Evolutionary conservation across 2,113 vertebrate genomes (phyloP), one percentile per base, ranked within the genome.

Genomic region (Strix uralensis): DNA sequence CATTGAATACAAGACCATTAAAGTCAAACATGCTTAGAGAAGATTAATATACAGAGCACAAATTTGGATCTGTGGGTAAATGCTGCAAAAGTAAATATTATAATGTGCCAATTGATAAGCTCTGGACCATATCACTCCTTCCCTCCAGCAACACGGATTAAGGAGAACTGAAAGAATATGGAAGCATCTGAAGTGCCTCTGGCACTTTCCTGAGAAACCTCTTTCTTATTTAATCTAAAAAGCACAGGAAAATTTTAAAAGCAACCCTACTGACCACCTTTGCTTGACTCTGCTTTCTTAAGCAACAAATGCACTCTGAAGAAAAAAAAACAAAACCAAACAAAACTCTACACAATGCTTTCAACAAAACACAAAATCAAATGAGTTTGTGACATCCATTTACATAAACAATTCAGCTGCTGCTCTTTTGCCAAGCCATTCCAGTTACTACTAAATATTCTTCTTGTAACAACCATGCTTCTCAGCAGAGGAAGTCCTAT

Each of bases 21-120:
- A 70, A 90, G 80, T 93, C 75, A 97, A 92, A 79, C 44, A n/a
- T n/a, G 49, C 52, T 88, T 81, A 86, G 12, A 74, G 67, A 52
- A 93, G 82, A 92, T 74, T 88, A 95, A 92, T 57, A 92, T 11
- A 21, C 0, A 8, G 36, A 74, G 51, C 7, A 95, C 7, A 57
- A 49, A 83, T 29, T 57, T 0, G 0, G 15, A 75, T 67, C 47
- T 42, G 5, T 61, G 69, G 40, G 55, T 55, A 92, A 88, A 83
- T 44, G 13, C 30, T 86, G 38, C 51, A 74, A 55, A 92, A 86
- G 40, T 69, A 94, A 92, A 81, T n/a, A 91, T 7, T 59, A 86
- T 81, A 92, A 91, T 26, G 52, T 75, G 83, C 26, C 61, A 69
- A 17, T 59, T 88, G 74, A 16, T 40, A 84, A 74, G 11, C 66